These are phyloP conservation scores for Alethe castanea DNA, from an alignment of 2,113 vertebrate genomes.

Conservation along the genomic window DNA sequence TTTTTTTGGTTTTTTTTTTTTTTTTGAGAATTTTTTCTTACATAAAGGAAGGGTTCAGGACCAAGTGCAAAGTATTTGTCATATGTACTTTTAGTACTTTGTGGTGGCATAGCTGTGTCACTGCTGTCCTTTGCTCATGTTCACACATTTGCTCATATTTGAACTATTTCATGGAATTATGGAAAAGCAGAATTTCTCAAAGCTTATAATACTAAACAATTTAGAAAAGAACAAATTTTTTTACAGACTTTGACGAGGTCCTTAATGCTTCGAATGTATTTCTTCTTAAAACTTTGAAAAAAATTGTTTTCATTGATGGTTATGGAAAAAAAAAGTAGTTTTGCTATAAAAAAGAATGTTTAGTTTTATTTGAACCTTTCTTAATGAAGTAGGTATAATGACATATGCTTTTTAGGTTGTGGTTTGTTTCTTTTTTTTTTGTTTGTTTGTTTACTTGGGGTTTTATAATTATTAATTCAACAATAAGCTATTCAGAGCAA, in stretches of 20 bases:
- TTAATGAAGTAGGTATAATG: not conserved
- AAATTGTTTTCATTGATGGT: not conserved
- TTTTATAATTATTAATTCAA: not conserved
- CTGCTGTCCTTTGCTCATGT: not conserved
- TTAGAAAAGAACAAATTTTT: not conserved
- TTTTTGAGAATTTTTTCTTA: not conserved
- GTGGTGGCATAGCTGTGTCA: not conserved
- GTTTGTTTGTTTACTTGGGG: not conserved
- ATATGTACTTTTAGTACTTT: not conserved
- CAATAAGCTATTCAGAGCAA: not conserved
- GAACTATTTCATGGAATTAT: not conserved
- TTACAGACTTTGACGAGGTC: not conserved
- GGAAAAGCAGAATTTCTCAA: not conserved
- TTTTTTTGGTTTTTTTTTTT: not conserved
- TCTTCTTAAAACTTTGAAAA: not conserved
- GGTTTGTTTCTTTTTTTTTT: not conserved
- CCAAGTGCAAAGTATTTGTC: not conserved
- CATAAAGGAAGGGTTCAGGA: not conserved
- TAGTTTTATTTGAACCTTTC: not conserved
- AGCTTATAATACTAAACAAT: not conserved
- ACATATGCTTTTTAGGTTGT: fast-evolving
- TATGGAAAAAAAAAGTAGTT: not conserved
- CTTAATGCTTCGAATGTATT: not conserved
- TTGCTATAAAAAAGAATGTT: not conserved
- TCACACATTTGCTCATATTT: not conserved